Conservation (phyloP, 2,113 vertebrate genomes). For the Danionella cerebrum region DNA sequence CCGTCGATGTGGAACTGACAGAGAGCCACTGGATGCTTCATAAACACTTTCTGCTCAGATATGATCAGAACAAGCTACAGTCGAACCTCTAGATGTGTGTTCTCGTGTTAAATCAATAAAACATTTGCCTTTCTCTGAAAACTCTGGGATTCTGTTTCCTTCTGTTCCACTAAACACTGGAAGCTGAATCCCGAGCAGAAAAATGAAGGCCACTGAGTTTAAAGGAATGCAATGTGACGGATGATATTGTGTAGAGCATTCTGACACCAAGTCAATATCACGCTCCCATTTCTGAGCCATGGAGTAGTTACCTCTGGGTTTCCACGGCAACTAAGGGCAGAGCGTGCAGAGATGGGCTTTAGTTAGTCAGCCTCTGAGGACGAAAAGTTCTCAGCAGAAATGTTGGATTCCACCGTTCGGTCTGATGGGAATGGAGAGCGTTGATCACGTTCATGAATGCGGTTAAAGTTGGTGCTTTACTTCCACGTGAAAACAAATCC, state of each 20-base stretch:
- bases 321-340: conserved; percentile 65
- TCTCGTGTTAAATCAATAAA: background rate
- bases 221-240: conserved; percentile 7
- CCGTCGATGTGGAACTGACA: conserved; percentile 11
- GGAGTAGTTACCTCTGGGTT: conserved; percentile 62
- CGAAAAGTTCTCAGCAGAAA: conserved; percentile 15
- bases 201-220: conserved; percentile 6
- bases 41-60: background rate
- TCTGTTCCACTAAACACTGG: background rate
- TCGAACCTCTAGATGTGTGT: background rate
- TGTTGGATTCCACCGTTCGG: conserved; percentile 27
- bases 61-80: background rate
- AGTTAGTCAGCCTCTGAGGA: conserved; percentile 33
- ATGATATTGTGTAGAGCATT: conserved; percentile 35
- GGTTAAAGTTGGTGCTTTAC: background rate
- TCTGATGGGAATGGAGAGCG: background rate
- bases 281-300: conserved; percentile 29
- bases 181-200: background rate
- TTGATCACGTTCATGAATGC: background rate
- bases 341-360: conserved; percentile 53
- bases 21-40: background rate
- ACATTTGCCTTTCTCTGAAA: background rate
- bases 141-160: background rate
- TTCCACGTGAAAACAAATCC: background rate
- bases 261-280: conserved; percentile 36